Conservation (phyloP, 2,797 vertebrate genomes). For the Melanotaenia trifasciata region DNA sequence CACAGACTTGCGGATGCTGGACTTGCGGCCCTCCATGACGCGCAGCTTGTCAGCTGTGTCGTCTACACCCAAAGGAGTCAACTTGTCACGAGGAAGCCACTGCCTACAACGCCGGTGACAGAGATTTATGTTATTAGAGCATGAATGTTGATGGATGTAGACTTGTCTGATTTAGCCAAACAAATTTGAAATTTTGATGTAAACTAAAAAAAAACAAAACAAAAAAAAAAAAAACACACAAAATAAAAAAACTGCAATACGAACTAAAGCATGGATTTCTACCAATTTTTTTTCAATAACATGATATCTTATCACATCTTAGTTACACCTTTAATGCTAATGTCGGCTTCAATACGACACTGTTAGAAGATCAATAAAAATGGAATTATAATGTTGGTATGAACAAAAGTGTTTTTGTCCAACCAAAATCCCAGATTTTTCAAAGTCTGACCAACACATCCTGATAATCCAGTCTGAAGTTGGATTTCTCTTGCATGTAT, state of each 20-base stretch:
- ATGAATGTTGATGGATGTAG: background rate
- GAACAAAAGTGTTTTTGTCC: no score
- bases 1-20: conserved; percentile 97
- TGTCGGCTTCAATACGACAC: background rate
- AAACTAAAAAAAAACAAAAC: background rate
- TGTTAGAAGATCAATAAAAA: background rate
- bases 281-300: no score
- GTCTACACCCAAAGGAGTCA: conserved; percentile 91
- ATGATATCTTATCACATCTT: no score
- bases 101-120: conserved; percentile 84
- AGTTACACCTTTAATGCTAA: background rate
- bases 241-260: no score
- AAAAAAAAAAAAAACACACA: no score
- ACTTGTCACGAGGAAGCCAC: conserved; percentile 95
- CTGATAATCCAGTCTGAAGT: no score
- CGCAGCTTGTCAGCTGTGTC: conserved; percentile 97
- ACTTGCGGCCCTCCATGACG: conserved; percentile 96
- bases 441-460: no score
- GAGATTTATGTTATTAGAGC: background rate
- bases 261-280: no score
- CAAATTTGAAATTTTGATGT: background rate
- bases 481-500: background rate
- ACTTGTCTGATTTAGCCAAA: background rate
- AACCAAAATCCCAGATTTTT: no score
- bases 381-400: no score